Evolutionary conservation across 2,113 vertebrate genomes (phyloP).

Genomic region (Macrotus californicus): DNA sequence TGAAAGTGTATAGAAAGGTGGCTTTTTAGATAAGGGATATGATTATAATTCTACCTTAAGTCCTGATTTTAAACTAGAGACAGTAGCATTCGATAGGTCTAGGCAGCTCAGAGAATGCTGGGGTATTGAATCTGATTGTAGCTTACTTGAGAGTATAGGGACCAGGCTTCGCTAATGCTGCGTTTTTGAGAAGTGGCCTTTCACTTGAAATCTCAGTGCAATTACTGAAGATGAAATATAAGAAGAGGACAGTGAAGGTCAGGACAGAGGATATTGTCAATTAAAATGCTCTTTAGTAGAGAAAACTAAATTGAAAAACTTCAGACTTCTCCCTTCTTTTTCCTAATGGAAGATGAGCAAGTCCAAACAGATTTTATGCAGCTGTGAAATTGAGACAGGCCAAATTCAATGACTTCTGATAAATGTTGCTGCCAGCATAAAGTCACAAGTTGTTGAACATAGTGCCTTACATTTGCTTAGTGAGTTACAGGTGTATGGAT

Average conservation of each 20-base stretch:
- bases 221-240: background rate
- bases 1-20: conserved; percentile 7
- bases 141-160: background rate
- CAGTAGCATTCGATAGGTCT: background rate
- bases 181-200: background rate
- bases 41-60: background rate
- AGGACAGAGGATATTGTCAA: background rate
- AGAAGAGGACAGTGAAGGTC: background rate
- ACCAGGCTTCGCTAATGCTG: background rate
- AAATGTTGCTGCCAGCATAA: background rate
- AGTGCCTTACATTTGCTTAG: background rate
- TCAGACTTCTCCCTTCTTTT: conserved; percentile 1
- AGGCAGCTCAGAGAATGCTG: background rate
- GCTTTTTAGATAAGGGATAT: background rate
- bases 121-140: background rate
- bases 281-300: background rate
- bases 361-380: background rate
- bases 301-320: conserved; percentile 21
- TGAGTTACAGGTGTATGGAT: background rate
- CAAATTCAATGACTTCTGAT: background rate
- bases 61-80: background rate
- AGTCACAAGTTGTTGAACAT: background rate
- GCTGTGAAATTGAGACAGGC: background rate
- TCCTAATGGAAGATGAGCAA: conserved; percentile 28
- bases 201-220: background rate